Percentiles rank a stretch among this genome's conserved stretches.
phyloP scores from a whole-genome alignment of 1,140 invertebrate species.

The Hycleus phaleratus region DNA sequence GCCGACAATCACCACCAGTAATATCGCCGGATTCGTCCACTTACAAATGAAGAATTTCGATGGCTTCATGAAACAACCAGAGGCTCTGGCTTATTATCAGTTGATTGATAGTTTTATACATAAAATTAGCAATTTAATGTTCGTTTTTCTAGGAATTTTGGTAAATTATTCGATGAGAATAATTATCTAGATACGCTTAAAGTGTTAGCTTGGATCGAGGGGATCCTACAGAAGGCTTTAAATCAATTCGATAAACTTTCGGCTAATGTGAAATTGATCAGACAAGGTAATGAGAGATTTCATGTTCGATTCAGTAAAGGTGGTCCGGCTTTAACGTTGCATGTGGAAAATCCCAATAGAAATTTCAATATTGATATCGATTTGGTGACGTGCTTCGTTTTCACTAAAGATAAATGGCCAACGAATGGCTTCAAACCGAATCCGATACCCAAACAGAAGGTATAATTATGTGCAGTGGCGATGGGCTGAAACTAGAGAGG shows the following conservation, averaged over 20 bases:
- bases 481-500: no score
- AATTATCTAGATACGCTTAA: conserved; percentile 22
- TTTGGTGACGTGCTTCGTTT: conserved; percentile 35
- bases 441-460: not conserved
- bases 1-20: conserved; percentile 4
- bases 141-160: not conserved
- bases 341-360: conserved; percentile 16
- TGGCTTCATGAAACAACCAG: conserved; percentile 1
- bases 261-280: not conserved
- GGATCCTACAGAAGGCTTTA: conserved; percentile 19
- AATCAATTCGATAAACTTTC: not conserved
- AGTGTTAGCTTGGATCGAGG: conserved; percentile 31
- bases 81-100: not conserved
- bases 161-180: conserved; percentile 14
- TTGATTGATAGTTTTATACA: not conserved
- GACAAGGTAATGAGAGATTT: not conserved
- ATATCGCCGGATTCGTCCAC: conserved; percentile 19
- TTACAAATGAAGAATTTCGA: conserved; percentile 14
- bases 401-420: conserved; percentile 29
- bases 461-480: not conserved
- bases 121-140: not conserved
- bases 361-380: conserved; percentile 29
- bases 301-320: conserved; percentile 16
- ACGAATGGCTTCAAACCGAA: conserved; percentile 18
- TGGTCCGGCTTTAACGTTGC: conserved; percentile 34